A percentile compares a stretch with the other conserved stretches of the same genome.
These are phyloP conservation scores for Hipposideros larvatus DNA, from an alignment of 2,797 vertebrate species.

Conservation along the genomic window DNA sequence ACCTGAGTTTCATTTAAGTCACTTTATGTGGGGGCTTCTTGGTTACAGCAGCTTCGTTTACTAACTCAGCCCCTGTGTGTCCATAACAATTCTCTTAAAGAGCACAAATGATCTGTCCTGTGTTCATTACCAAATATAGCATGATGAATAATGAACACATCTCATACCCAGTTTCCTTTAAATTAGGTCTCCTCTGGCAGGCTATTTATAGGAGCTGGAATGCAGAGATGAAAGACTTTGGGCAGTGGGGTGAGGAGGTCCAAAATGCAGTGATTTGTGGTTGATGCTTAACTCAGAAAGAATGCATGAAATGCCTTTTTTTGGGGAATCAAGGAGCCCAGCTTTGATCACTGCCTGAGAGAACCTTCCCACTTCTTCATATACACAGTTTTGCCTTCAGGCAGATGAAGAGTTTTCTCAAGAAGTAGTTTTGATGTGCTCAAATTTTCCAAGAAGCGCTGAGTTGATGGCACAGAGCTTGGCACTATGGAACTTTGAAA, in stretches of 20 bases:
- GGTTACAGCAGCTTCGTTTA: neutral
- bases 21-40: neutral
- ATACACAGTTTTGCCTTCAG: neutral
- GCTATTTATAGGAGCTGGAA: neutral
- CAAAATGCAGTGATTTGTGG: neutral
- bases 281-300: neutral
- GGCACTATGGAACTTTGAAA: neutral
- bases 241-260: neutral
- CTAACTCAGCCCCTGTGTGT: neutral
- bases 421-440: neutral
- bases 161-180: conserved; percentile 2
- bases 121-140: neutral
- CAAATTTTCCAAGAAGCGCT: neutral
- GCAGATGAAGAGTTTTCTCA: neutral
- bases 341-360: neutral
- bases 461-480: neutral
- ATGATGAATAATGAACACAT: neutral
- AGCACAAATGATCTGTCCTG: neutral
- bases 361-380: neutral
- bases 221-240: neutral
- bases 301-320: neutral
- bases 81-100: neutral
- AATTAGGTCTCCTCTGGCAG: neutral
- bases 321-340: neutral
- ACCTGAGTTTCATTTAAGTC: neutral